Conservation (phyloP, 2,797 vertebrate genomes). For the Phaenicophaeus curvirostris region DNA sequence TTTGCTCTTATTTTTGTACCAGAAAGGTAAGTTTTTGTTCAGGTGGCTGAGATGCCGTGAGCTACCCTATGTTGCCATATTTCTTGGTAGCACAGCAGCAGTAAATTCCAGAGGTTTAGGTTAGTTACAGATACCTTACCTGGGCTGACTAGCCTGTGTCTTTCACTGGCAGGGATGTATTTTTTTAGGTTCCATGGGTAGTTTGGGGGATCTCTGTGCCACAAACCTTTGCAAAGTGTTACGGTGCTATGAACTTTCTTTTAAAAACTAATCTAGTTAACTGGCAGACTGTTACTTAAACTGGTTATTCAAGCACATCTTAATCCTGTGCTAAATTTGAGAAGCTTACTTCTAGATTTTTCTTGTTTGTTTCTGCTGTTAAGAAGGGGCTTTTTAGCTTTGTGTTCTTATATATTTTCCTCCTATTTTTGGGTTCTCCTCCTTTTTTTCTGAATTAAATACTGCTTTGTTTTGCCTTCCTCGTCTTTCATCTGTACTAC, state of each 20-base stretch:
- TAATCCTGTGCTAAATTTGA: not conserved
- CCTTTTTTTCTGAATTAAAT: not conserved
- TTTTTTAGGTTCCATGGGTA: not conserved
- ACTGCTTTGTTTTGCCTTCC: not conserved
- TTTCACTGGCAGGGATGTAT: not conserved
- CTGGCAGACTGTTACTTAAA: not conserved
- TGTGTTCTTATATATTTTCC: not conserved
- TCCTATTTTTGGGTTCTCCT: not conserved
- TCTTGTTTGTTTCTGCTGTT: not conserved
- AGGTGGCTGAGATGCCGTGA: not conserved
- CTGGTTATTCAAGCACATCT: not conserved
- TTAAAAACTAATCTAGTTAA: not conserved
- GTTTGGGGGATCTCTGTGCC: not conserved
- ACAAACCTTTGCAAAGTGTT: not conserved
- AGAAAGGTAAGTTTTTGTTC: not conserved
- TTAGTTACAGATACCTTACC: not conserved
- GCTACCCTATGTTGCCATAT: not conserved
- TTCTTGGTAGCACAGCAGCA: not conserved
- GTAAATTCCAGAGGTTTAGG: not conserved
- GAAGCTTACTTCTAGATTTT: not conserved
- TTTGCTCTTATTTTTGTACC: not conserved
- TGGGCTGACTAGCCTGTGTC: not conserved
- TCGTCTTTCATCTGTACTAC: not conserved
- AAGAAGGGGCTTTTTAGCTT: not conserved
- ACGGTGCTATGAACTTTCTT: not conserved